Evolutionary conservation across 2,797 vertebrate genomes (phyloP).

Genomic region (Sitta carolinensis): DNA sequence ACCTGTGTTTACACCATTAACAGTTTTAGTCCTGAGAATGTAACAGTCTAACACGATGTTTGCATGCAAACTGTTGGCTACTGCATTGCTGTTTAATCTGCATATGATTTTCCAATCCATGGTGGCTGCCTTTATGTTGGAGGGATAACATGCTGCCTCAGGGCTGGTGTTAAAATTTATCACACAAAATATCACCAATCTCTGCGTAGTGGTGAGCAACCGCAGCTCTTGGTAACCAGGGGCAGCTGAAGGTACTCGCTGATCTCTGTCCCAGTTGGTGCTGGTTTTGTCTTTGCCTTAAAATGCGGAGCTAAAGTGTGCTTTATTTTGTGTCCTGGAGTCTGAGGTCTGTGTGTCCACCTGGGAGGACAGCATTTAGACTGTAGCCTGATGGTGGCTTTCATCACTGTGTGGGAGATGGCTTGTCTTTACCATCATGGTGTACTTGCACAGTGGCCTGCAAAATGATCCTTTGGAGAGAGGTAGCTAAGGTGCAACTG

Average conservation of each 20-base stretch:
- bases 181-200: background rate
- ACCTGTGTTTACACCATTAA: slow-evolving; percentile 8
- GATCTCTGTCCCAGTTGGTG: background rate
- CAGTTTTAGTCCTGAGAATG: slow-evolving; percentile 34
- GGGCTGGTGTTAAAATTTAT: background rate
- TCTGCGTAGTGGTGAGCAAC: background rate
- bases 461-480: no score
- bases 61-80: slow-evolving; percentile 46
- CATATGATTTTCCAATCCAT: background rate
- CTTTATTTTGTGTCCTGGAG: background rate
- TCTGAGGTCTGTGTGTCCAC: background rate
- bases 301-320: background rate
- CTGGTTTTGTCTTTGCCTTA: slow-evolving; percentile 25
- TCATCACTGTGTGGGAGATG: background rate
- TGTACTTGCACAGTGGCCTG: background rate
- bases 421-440: background rate
- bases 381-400: background rate
- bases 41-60: slow-evolving; percentile 54
- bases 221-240: background rate
- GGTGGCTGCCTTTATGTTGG: background rate
- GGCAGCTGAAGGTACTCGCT: background rate
- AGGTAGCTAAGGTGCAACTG: background rate
- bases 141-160: background rate
- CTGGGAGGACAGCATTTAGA: background rate
- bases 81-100: slow-evolving; percentile 36